Percentiles rank a stretch among this genome's conserved stretches.
phyloP scores from a whole-genome alignment of 2,113 vertebrate species.

The Taxidea taxus region DNA sequence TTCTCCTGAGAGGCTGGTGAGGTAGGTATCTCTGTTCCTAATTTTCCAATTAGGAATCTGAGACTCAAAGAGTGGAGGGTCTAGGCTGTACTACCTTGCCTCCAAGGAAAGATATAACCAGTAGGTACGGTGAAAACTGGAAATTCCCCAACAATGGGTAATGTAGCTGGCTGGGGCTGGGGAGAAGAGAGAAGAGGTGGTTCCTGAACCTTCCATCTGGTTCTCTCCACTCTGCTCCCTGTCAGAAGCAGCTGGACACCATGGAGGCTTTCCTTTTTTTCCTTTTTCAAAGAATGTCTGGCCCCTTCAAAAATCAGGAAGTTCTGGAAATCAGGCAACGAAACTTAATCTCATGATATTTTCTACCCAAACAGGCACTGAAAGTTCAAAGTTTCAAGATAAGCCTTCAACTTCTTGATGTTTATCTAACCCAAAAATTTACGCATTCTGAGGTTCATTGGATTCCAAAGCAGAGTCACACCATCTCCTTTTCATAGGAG shows the following conservation, averaged over 20 bases:
- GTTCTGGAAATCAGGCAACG: constrained; percentile 38
- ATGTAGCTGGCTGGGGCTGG: background rate
- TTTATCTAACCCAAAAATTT: constrained; percentile 15
- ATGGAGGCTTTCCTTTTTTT: background rate
- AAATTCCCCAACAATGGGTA: fast-evolving
- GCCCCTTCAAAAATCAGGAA: constrained; percentile 15
- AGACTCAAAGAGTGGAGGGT: background rate
- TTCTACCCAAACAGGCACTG: constrained; percentile 20
- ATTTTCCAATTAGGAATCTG: background rate
- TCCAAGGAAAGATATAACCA: background rate
- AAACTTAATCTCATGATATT: background rate
- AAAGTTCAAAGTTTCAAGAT: constrained; percentile 51
- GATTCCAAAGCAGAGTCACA: background rate
- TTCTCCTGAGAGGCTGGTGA: background rate
- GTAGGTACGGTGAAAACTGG: background rate
- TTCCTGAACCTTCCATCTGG: background rate
- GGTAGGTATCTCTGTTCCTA: background rate
- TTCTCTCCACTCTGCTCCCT: background rate
- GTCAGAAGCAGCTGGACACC: background rate
- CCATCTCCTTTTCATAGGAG: background rate
- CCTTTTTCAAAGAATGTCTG: constrained; percentile 43
- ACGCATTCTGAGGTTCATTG: background rate
- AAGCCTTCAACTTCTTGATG: background rate
- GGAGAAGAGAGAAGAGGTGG: background rate
- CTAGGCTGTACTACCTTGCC: background rate